Conservation (phyloP, 1,140 invertebrate genomes). For the Anastatus disparis region DNA sequence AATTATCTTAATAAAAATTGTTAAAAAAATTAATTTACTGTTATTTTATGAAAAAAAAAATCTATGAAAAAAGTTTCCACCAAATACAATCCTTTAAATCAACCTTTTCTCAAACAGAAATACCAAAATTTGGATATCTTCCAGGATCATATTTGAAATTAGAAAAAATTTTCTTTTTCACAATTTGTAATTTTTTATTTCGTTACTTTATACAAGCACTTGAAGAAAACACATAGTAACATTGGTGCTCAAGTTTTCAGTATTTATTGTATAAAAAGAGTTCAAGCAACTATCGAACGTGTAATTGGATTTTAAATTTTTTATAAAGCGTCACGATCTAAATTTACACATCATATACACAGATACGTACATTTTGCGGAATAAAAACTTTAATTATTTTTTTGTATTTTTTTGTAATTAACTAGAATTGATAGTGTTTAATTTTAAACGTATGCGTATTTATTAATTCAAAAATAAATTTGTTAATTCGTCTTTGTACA, state of each 20-base stretch:
- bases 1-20: too few species aligned
- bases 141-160: too few species aligned
- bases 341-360: not conserved
- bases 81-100: too few species aligned
- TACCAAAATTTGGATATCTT: too few species aligned
- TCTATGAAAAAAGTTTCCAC: too few species aligned
- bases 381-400: conserved; percentile 42
- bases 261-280: not conserved
- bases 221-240: not conserved
- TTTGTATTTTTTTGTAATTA: conserved; percentile 52
- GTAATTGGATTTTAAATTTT: not conserved
- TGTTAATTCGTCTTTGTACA: conserved; percentile 52
- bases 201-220: not conserved
- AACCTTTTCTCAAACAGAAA: not conserved
- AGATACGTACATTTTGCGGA: conserved; percentile 37
- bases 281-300: not conserved
- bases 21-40: too few species aligned
- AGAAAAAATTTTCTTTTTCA: too few species aligned
- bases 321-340: not conserved
- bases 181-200: not conserved
- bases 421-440: conserved; percentile 46
- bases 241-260: not conserved
- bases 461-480: conserved; percentile 52
- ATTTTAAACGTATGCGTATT: conserved; percentile 58
- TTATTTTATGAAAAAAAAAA: too few species aligned